Percentiles rank a stretch among this genome's conserved stretches.
These are phyloP conservation scores for Hermaeophaga mercurialis DNA, from an alignment of 2,888 invertebrate genomes.

Conservation along the genomic window DNA sequence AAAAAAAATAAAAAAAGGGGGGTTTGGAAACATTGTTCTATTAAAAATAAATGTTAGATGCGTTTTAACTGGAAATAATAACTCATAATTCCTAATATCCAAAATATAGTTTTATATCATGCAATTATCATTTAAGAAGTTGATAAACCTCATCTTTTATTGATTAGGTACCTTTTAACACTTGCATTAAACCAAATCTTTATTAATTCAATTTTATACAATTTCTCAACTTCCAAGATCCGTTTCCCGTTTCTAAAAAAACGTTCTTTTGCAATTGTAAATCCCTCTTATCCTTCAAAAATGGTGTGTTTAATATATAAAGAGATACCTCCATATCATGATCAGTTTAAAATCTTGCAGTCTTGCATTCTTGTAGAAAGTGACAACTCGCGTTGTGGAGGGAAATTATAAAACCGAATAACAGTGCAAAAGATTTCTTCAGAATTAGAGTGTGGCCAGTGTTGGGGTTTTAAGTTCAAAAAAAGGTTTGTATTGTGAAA, in stretches of 20 bases:
- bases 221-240: conserved; percentile 4
- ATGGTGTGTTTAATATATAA: conserved; percentile 14
- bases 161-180: too few species aligned
- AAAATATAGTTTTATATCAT: too few species aligned
- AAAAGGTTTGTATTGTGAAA: conserved; percentile 11
- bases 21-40: too few species aligned
- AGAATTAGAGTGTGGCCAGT: conserved; percentile 7
- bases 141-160: too few species aligned
- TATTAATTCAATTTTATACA: too few species aligned
- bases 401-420: conserved; percentile 19
- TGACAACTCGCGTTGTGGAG: conserved; percentile 9
- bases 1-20: too few species aligned
- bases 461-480: neutral
- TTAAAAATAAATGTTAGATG: too few species aligned
- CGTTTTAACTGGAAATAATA: too few species aligned
- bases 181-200: too few species aligned
- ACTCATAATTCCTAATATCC: too few species aligned
- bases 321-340: conserved; percentile 13
- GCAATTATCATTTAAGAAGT: too few species aligned
- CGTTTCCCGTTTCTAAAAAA: conserved; percentile 10
- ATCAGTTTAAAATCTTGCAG: conserved; percentile 17
- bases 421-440: conserved; percentile 13
- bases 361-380: conserved; percentile 20
- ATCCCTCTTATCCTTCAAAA: conserved; percentile 7
- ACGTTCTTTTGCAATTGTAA: neutral